Conservation (phyloP, 2,888 invertebrate genomes). For the Auanema freiburgensis region DNA sequence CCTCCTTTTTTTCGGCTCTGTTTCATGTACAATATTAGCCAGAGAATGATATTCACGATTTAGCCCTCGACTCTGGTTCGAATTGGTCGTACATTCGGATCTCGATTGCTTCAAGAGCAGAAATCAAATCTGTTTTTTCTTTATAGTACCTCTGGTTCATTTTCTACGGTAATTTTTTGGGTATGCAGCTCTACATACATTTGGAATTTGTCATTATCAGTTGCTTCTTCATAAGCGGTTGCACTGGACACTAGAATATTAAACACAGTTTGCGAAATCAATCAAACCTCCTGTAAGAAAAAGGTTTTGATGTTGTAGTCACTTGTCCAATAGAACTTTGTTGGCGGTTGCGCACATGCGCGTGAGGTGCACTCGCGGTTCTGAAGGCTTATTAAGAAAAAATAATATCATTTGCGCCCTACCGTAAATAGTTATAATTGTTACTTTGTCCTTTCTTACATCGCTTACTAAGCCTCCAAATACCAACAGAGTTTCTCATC, state of each 20-base stretch:
- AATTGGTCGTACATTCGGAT: too few relatives aligned
- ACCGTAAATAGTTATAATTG: conserved; percentile 30
- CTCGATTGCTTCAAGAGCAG: too few relatives aligned
- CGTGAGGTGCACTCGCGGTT: conserved; percentile 46
- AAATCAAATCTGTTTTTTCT: neutral
- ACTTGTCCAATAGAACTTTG: too few relatives aligned
- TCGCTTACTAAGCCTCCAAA: conserved; percentile 59
- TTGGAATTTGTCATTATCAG: too few relatives aligned
- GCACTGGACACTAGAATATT: too few relatives aligned
- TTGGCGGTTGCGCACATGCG: conserved; percentile 34
- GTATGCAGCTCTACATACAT: too few relatives aligned
- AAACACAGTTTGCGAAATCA: too few relatives aligned
- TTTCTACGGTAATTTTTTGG: too few relatives aligned
- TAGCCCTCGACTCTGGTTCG: too few relatives aligned
- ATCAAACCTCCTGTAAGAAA: too few relatives aligned
- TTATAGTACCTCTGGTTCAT: neutral
- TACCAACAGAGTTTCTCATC: conserved; percentile 62
- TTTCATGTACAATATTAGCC: conserved; percentile 46
- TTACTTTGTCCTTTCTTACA: conserved; percentile 48
- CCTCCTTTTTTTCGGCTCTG: neutral
- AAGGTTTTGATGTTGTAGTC: too few relatives aligned
- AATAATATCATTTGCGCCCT: neutral
- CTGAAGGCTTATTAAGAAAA: conserved; percentile 23
- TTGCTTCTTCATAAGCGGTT: too few relatives aligned
- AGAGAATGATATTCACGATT: conserved; percentile 56